A percentile compares a stretch with the other conserved stretches of the same genome.
Conservation (phyloP, 1,140 invertebrate genomes). For the Sinella curviseta region DNA sequence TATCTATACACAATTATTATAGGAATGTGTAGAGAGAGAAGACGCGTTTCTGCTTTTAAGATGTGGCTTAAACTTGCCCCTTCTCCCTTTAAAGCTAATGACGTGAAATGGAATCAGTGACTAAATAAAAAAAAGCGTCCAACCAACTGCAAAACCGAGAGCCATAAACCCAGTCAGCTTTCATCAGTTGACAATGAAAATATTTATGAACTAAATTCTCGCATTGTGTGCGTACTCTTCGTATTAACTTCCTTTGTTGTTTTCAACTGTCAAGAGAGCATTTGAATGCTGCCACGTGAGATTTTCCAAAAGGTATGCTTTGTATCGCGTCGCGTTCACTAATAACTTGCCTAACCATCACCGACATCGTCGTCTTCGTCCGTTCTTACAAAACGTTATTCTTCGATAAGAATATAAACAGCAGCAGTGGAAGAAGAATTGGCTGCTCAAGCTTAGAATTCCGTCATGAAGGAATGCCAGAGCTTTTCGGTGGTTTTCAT, state of each 20-base stretch:
- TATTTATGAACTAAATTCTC: conserved; percentile 21
- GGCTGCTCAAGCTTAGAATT: conserved; percentile 25
- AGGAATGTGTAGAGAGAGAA: no score
- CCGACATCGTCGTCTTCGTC: no score
- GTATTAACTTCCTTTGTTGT: background rate
- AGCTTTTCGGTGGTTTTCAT: background rate
- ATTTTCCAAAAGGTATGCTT: no score
- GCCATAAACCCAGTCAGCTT: conserved; percentile 4
- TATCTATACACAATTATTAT: no score
- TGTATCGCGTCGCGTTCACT: background rate
- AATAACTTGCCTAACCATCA: background rate
- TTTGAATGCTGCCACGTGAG: background rate
- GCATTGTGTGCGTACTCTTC: background rate
- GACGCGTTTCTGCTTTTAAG: no score
- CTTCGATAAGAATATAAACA: no score
- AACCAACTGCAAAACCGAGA: background rate
- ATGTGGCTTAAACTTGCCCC: no score
- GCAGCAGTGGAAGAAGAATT: no score
- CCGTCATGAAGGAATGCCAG: background rate
- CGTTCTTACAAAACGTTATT: no score
- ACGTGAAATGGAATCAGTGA: background rate
- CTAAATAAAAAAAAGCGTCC: no score
- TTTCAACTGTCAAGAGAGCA: background rate
- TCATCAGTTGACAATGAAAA: conserved; percentile 14
- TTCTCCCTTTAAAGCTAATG: background rate